Percentiles rank a stretch among this genome's conserved stretches.
These are phyloP conservation scores for Papilio dardanus DNA, from an alignment of 1,140 invertebrate species.

Conservation along the genomic window DNA sequence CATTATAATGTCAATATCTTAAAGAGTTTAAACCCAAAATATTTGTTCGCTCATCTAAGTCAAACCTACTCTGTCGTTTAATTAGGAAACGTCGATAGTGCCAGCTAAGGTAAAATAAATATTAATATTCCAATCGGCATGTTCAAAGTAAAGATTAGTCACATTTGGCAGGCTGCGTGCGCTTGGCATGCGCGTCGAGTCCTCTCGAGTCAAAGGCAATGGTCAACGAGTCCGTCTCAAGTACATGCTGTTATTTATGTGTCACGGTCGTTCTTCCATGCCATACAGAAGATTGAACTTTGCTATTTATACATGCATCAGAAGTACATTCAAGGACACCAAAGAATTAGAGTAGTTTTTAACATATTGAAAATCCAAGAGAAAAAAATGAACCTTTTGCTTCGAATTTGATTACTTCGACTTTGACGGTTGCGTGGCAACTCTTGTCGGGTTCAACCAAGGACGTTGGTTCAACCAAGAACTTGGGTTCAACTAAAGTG, in stretches of 20 bases:
- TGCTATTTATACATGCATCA: no score
- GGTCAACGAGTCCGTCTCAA: constrained; percentile 52
- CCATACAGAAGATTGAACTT: constrained; percentile 54
- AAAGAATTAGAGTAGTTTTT: no score
- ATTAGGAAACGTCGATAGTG: constrained; percentile 24
- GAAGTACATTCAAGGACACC: no score
- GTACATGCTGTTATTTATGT: constrained; percentile 57
- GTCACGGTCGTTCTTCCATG: constrained; percentile 50
- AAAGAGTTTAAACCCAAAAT: background rate
- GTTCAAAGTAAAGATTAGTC: constrained; percentile 45
- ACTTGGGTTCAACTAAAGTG: no score
- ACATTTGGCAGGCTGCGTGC: constrained; percentile 43
- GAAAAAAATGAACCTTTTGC: no score
- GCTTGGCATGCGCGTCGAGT: constrained; percentile 47
- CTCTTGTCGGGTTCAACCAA: no score
- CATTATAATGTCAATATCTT: background rate
- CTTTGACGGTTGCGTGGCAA: no score
- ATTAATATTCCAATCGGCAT: constrained; percentile 28
- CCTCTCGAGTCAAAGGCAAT: constrained; percentile 38
- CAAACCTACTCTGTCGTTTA: background rate
- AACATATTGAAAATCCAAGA: no score
- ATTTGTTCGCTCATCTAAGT: background rate
- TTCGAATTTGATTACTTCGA: no score
- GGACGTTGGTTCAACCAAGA: no score
- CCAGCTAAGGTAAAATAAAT: constrained; percentile 33